Percentiles rank a stretch among this genome's conserved stretches.
phyloP scores from a whole-genome alignment of 2,113 vertebrate genomes.

The Varanus komodoensis region DNA sequence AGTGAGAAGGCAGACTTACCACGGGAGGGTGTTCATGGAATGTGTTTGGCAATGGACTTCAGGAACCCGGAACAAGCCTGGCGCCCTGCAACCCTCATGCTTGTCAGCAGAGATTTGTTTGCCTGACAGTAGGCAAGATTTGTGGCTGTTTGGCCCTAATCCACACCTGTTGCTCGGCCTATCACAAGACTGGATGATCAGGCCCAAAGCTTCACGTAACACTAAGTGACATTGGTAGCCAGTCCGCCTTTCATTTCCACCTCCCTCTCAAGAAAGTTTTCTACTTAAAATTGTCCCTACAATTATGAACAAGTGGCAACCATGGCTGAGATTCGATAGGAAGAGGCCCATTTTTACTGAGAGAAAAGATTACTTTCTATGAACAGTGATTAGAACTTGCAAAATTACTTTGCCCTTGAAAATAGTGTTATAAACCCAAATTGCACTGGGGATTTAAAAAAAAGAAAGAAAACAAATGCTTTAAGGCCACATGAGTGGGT shows the following conservation, averaged over 20 bases:
- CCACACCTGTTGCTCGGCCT: too few relatives aligned
- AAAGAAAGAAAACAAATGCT: background rate
- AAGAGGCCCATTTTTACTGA: background rate
- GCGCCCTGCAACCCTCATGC: background rate
- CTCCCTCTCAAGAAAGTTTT: background rate
- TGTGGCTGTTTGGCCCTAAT: background rate
- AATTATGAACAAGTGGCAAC: background rate
- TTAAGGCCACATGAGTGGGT: background rate
- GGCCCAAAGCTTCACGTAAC: background rate
- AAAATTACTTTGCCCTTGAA: background rate
- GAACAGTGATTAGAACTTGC: background rate
- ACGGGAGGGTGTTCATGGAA: too few relatives aligned
- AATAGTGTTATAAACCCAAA: background rate
- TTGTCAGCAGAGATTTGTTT: background rate
- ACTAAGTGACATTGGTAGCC: background rate
- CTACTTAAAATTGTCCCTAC: background rate
- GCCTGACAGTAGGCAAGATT: background rate
- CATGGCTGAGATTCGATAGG: background rate
- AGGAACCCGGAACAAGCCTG: too few relatives aligned
- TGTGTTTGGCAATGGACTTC: too few relatives aligned
- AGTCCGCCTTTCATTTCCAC: background rate
- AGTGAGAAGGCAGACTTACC: too few relatives aligned
- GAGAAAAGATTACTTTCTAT: background rate
- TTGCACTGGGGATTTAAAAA: background rate
- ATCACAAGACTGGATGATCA: background rate